Percentiles rank a stretch among this genome's conserved stretches.
Evolutionary conservation across 2,888 invertebrate genomes (phyloP).

Genomic region (Dermolepida albohirtum): DNA sequence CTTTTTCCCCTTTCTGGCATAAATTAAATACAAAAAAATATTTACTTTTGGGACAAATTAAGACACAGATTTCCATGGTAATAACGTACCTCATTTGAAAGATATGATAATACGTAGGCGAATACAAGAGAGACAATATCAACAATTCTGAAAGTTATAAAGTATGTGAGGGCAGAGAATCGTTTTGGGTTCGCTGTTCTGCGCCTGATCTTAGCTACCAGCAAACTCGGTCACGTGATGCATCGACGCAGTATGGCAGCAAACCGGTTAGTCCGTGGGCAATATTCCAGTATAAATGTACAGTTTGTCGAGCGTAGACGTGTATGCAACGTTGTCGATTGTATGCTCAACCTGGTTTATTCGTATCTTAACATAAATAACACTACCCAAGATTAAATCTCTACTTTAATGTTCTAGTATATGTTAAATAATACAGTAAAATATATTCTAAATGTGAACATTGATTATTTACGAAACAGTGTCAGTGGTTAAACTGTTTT

Average conservation of each 20-base stretch:
- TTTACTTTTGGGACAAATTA: constrained; percentile 2
- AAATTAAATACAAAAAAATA: constrained; percentile 5
- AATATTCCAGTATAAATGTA: constrained; percentile 13
- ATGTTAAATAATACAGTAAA: too few relatives aligned
- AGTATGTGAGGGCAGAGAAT: constrained; percentile 19
- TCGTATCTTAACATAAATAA: constrained; percentile 1
- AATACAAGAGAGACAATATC: constrained; percentile 34
- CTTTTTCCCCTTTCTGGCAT: background rate
- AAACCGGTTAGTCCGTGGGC: constrained; percentile 34
- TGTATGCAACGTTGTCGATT: constrained; percentile 1
- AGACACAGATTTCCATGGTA: constrained; percentile 17
- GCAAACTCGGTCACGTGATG: constrained; percentile 62
- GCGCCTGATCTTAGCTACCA: constrained; percentile 55
- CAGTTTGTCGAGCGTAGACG: constrained; percentile 21
- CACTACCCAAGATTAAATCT: background rate
- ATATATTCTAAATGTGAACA: constrained; percentile 27
- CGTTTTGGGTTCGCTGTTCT: constrained; percentile 31
- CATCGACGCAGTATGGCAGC: constrained; percentile 64
- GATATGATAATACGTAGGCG: constrained; percentile 33
- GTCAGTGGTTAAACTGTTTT: constrained; percentile 46
- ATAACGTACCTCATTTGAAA: constrained; percentile 28
- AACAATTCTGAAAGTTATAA: constrained; percentile 40
- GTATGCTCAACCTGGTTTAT: constrained; percentile 8
- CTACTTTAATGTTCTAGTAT: background rate
- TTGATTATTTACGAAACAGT: constrained; percentile 43